phyloP scores from a whole-genome alignment of 2,888 invertebrate species.

The Halictus ligatus region DNA sequence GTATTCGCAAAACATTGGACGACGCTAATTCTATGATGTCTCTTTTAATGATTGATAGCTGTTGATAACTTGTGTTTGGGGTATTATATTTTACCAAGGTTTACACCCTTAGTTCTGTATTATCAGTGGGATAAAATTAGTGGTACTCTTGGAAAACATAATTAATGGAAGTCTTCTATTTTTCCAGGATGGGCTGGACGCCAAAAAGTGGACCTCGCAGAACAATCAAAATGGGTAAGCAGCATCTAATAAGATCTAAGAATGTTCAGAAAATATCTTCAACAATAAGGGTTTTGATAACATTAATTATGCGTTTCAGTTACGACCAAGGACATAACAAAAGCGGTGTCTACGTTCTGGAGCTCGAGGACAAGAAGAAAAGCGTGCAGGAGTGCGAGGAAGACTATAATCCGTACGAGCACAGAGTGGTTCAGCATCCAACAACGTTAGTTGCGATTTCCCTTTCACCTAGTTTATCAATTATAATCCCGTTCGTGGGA shows the following conservation, averaged over 20 bases:
- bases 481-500: background rate
- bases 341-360: constrained; percentile 80
- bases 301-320: constrained; percentile 52
- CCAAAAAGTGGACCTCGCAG: constrained; percentile 63
- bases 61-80: background rate
- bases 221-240: constrained; percentile 59
- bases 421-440: constrained; percentile 89
- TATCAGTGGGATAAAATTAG: background rate
- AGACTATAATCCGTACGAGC: constrained; percentile 89
- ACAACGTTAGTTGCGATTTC: constrained; percentile 89
- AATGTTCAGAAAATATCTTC: background rate
- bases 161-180: constrained; percentile 33
- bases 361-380: constrained; percentile 85
- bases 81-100: background rate
- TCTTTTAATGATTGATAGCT: background rate
- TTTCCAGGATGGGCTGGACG: constrained; percentile 73
- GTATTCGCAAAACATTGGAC: background rate
- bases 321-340: constrained; percentile 70
- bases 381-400: constrained; percentile 66
- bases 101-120: background rate
- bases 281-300: background rate
- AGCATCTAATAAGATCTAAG: background rate
- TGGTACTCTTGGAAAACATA: background rate
- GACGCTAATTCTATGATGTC: background rate
- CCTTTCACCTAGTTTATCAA: background rate